A percentile compares a stretch with the other conserved stretches of the same genome.
These are phyloP conservation scores for Terrapene triunguis DNA, from an alignment of 2,113 vertebrate genomes.

Conservation along the genomic window DNA sequence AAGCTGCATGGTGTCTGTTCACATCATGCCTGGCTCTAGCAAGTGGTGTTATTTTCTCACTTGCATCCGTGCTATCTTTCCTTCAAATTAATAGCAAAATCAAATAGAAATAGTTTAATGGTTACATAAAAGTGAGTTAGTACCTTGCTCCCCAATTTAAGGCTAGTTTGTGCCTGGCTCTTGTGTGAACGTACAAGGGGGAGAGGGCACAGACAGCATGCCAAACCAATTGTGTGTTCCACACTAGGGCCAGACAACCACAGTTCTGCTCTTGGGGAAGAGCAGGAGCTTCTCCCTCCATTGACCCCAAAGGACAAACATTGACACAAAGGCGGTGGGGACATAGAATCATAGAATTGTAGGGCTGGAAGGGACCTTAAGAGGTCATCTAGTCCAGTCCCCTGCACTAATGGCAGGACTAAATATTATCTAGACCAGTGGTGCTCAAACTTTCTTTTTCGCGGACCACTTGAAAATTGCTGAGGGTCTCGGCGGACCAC, in stretches of 20 bases:
- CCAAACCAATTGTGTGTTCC: not conserved
- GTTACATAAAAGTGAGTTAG: not conserved
- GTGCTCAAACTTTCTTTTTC: too few species aligned
- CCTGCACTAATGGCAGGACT: too few species aligned
- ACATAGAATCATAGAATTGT: too few species aligned
- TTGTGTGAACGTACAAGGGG: not conserved
- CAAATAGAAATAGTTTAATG: not conserved
- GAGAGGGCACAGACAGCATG: not conserved
- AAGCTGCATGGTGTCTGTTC: not conserved
- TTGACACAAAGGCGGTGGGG: not conserved
- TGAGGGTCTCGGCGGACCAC: too few species aligned
- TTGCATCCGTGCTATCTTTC: not conserved
- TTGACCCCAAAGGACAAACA: not conserved
- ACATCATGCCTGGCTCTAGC: not conserved
- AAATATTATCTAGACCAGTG: too few species aligned
- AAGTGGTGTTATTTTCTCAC: not conserved
- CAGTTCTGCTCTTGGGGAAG: not conserved
- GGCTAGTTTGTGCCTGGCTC: not conserved
- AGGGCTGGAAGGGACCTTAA: too few species aligned
- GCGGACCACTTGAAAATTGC: too few species aligned
- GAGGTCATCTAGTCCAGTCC: too few species aligned
- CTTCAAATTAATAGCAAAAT: not conserved
- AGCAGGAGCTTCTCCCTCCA: not conserved
- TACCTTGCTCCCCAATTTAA: rapidly evolving
- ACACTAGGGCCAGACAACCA: not conserved